Evolutionary conservation across 2,888 invertebrate species (phyloP), one percentile per base, ranked within the genome.

Genomic region (Panopea generosa): DNA sequence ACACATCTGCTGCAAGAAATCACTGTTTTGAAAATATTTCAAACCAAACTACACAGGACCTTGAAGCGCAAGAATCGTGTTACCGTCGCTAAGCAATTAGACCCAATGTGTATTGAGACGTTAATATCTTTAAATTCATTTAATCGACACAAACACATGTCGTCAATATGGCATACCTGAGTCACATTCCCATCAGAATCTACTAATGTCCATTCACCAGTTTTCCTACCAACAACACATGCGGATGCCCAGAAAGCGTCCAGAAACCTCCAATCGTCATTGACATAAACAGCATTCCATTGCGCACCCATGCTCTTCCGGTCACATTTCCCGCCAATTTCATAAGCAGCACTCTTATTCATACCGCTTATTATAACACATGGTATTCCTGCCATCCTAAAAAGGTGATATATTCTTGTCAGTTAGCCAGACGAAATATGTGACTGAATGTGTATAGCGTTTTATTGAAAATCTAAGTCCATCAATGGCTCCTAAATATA

Each of bases 221-320:
- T 80, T 29, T 84, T 86, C 33, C 86, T 79, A 3, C 90, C 90
- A 24, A 90, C 90, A 2, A 90, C 87, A 68, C 90, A 90, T 4
- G 90, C 88, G 24, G 89, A 89, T 20, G 92, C 91, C 92, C 92
- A 92, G 80, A 91, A 90, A 24, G 90, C 86, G 68, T 91, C 91
- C 2, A 91, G 59, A 63, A 91, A 87, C 16, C 90, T 83, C 92
- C 91, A 91, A 49, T 89, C 87, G n/a, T 84, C 88, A 26, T 86
- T 84, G 14, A 91, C 80, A 55, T 84, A 90, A 4, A 90, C 91
- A 16, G 90, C 90, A 77, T 92, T 92, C 92, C 92, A 92, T 83
- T 92, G 92, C 9, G 91, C 91, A 0, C 87, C 88, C 90, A 91
- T 87, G n/a, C 69, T 73, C 62, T 85, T 84, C 27, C 87, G 77